phyloP scores from a whole-genome alignment of 1,140 invertebrate species.

The Heliconius hermathena region DNA sequence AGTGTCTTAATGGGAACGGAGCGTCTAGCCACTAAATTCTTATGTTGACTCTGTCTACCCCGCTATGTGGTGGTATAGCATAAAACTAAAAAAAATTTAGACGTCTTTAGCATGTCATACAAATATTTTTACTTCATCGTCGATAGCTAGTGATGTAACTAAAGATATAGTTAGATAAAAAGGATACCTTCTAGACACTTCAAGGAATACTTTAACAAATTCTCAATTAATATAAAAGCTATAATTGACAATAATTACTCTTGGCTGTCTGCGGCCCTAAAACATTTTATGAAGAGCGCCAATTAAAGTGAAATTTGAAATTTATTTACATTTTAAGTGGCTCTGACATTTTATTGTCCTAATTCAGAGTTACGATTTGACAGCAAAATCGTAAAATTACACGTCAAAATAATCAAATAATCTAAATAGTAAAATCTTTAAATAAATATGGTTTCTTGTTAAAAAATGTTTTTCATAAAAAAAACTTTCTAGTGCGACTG shows the following conservation, averaged over 20 bases:
- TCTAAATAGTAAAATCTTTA: not conserved
- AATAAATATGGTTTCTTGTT: not conserved
- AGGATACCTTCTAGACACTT: too few relatives aligned
- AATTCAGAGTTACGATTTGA: not conserved
- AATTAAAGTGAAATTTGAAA: slow-evolving; percentile 25
- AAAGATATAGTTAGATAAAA: too few relatives aligned
- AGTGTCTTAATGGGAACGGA: too few relatives aligned
- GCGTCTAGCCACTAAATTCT: too few relatives aligned
- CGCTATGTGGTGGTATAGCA: too few relatives aligned
- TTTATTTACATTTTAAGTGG: slow-evolving; percentile 17
- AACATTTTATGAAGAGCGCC: slow-evolving; percentile 26
- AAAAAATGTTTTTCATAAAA: too few relatives aligned
- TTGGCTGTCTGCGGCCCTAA: slow-evolving; percentile 20
- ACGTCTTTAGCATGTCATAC: too few relatives aligned
- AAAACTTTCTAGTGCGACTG: too few relatives aligned
- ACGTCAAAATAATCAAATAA: not conserved
- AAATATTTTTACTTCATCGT: too few relatives aligned
- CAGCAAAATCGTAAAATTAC: not conserved
- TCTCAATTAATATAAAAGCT: not conserved
- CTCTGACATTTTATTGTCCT: not conserved
- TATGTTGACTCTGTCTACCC: too few relatives aligned
- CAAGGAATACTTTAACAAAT: not conserved
- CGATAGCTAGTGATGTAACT: too few relatives aligned
- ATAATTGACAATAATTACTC: slow-evolving; percentile 25
- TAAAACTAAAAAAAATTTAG: too few relatives aligned